Evolutionary conservation across 2,888 invertebrate genomes (phyloP), one percentile per base, ranked within the genome.

Genomic region (Theretra japonica): DNA sequence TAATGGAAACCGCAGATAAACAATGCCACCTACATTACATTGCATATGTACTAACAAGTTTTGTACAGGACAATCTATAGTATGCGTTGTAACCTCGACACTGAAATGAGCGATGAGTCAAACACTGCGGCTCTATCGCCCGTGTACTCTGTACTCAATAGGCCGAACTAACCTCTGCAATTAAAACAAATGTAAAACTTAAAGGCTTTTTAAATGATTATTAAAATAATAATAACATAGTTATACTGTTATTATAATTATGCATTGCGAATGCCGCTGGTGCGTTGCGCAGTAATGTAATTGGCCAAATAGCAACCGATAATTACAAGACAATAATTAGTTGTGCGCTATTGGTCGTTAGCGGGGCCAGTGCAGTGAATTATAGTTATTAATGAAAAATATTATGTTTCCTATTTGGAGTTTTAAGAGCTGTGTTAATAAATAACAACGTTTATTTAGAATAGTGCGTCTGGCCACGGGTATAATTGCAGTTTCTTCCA

Each of bases 21-120:
- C 23, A 33, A 33, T 62, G 8, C 41, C 25, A 17, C 21, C 8
- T 23, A 25, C 25, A 17, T n/a, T 30, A n/a, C 8, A n/a, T n/a
- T 30, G 19, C 41, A 48, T 23, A 21, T 21, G 62, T 41, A n/a
- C 21, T 48, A 48, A 65, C 65, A 65, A 65, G 48, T 21, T 48
- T 48, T 48, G 23, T 17, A 65, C 65, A 65, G 65, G 65, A 65
- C 48, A 65, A 48, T 25, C 48, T 8, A 30, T 30, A 30, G 19
- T 28, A 15, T 17, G 17, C 8, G 21, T 62, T 17, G 48, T 65
- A 65, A 65, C 65, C 65, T 65, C 65, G 65, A 65, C 65, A 65
- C 41, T 65, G 65, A 65, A 65, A 65, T 41, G 48, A 17, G 41
- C 65, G 48, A 65, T 48, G 65, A 65, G 48, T 65, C 65, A 65